Percentiles rank a stretch among this genome's conserved stretches.
These are phyloP conservation scores for Muntiacus muntjak DNA, from an alignment of 2,113 vertebrate species.

Conservation along the genomic window DNA sequence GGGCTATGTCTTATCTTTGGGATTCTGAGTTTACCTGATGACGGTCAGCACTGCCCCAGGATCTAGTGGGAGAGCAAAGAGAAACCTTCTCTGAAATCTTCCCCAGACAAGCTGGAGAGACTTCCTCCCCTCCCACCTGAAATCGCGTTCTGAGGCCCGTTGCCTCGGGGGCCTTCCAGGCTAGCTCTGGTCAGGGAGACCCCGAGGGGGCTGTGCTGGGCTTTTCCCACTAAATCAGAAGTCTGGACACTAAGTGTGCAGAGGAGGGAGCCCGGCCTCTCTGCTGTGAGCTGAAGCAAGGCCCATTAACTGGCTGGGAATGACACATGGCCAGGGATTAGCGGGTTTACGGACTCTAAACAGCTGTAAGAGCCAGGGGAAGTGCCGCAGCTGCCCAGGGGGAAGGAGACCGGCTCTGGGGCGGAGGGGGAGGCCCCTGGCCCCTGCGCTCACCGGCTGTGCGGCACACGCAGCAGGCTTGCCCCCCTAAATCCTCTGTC, in stretches of 20 bases:
- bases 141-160: accelerated
- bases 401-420: background rate
- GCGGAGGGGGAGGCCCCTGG: background rate
- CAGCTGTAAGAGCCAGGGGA: background rate
- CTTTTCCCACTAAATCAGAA: background rate
- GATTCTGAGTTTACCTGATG: background rate
- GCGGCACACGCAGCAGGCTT: background rate
- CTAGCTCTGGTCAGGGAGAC: background rate
- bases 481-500: background rate
- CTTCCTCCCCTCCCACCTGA: background rate
- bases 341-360: background rate
- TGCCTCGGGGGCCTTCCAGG: accelerated
- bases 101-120: background rate
- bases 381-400: background rate
- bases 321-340: background rate
- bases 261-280: background rate
- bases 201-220: background rate
- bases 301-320: background rate
- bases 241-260: background rate
- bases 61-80: accelerated
- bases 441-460: background rate
- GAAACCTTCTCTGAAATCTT: background rate
- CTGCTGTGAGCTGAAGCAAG: background rate
- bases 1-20: accelerated
- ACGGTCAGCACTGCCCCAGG: background rate